phyloP scores from a whole-genome alignment of 2,797 vertebrate genomes.

The Todus mexicanus region DNA sequence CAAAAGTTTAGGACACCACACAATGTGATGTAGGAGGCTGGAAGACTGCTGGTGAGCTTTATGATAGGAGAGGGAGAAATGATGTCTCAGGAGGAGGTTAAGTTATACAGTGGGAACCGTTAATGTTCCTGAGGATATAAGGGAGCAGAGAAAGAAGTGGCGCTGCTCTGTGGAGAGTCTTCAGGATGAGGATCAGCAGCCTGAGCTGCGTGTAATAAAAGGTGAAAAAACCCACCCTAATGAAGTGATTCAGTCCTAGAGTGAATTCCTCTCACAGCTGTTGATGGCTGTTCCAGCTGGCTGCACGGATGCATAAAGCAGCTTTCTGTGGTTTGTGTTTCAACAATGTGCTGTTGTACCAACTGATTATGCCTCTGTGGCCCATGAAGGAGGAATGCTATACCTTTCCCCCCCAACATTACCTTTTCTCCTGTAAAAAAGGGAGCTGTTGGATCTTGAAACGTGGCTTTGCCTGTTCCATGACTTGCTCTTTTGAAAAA shows the following conservation, averaged over 20 bases:
- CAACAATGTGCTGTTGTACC: constrained; percentile 26
- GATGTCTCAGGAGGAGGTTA: neutral
- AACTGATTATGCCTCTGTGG: constrained; percentile 44
- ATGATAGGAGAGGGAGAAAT: neutral
- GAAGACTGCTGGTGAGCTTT: neutral
- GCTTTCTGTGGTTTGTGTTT: constrained; percentile 45
- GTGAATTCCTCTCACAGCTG: constrained; percentile 34
- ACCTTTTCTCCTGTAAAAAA: neutral
- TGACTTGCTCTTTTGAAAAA: constrained; percentile 1
- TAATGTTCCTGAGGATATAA: neutral
- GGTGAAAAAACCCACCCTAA: neutral
- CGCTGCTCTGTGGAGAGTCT: neutral
- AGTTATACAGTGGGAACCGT: neutral
- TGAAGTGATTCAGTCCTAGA: constrained; percentile 26
- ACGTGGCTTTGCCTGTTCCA: neutral
- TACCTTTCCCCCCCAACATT: constrained; percentile 1
- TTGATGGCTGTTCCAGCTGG: constrained; percentile 53
- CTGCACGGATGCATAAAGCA: constrained; percentile 40
- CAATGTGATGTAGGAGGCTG: neutral
- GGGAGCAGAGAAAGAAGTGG: neutral
- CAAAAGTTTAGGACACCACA: neutral
- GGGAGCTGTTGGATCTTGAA: neutral
- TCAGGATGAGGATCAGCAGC: neutral
- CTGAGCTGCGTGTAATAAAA: neutral
- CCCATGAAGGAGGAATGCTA: constrained; percentile 6